Evolutionary conservation across 2,797 vertebrate genomes (phyloP), one percentile per base, ranked within the genome.

Genomic region (Sebastes reedi): DNA sequence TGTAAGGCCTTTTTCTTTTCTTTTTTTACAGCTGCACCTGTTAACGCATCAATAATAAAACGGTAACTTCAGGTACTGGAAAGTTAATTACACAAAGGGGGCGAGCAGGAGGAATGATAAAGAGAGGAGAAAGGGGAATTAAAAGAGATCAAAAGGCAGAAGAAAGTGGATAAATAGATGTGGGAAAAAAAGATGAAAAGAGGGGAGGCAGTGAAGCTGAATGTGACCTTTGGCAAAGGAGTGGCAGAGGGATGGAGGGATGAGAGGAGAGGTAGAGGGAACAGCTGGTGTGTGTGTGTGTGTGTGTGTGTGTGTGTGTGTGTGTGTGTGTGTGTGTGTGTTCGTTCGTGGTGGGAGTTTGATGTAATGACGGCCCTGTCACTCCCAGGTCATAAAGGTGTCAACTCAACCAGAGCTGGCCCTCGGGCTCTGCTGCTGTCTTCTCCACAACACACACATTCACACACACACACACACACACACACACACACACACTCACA

Each of bases 321-420:
- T 65, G 64, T 80, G 69, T 80, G 79, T 90, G 77, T 90, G 77
- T 86, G 64, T 80, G 69, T 80, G 75, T 72, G 46, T 74, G 81
- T 74, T 70, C 77, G 76, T 70, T 20, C 2, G 25, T 74, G 83
- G 79, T 75, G 72, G 67, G 73, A 84, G 86, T 85, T 82, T 90
- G 88, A 88, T 86, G 90, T 89, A 91, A 92, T 91, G 91, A 91
- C 79, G 60, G 86, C 71, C 77, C 71, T 72, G 91, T 91, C 90
- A 87, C 89, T 93, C 88, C 77, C 68, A 55, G 90, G 92, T 92
- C 92, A 89, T 91, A 91, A 92, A 94, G 90, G 91, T 92, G 91
- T 90, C 89, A 87, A 77, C 89, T 90, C 59, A 84, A 92, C 68
- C 81, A 83, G 82, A 87, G 82, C 69, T 25, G 85, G 78, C 79